phyloP scores from a whole-genome alignment of 2,113 vertebrate species.

The Urocynchramus pylzowi region DNA sequence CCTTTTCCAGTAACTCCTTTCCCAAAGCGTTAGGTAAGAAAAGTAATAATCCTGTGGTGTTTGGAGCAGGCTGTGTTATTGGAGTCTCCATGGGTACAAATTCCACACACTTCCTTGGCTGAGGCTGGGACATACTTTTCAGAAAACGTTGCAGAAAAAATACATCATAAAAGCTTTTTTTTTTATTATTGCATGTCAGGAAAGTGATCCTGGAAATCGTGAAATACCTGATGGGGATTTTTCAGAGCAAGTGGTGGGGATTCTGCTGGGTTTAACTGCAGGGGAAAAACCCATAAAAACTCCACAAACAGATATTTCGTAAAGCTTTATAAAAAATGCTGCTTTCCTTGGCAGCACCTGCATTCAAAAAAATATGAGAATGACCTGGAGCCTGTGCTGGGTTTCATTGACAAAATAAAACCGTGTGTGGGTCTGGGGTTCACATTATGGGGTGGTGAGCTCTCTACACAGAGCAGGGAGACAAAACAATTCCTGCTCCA shows the following conservation, averaged over 20 bases:
- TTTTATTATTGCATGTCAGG: background rate
- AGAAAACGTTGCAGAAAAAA: slow-evolving; percentile 18
- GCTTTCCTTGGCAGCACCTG: background rate
- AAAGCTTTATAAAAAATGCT: background rate
- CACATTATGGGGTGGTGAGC: too few species aligned
- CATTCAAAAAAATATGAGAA: background rate
- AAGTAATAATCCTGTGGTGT: background rate
- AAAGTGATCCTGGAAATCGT: background rate
- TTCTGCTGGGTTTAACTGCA: background rate
- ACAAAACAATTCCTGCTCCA: background rate
- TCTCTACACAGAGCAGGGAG: too few species aligned
- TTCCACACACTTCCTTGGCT: slow-evolving; percentile 46
- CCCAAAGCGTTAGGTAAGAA: background rate
- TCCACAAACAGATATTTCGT: background rate
- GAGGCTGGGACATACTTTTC: slow-evolving; percentile 11
- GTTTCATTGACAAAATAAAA: background rate
- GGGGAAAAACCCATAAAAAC: rapidly evolving
- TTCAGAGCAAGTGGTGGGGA: background rate
- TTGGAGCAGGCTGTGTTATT: slow-evolving; percentile 45
- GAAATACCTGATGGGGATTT: background rate
- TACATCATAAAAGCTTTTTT: background rate
- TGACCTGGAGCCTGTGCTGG: rapidly evolving
- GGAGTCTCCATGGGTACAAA: slow-evolving; percentile 56
- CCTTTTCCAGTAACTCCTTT: background rate
- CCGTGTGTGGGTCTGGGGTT: background rate